These are phyloP conservation scores for human DNA, from an alignment of 2,113 vertebrate genomes.

Conservation along the genomic window GRCh38 chr2:96540001-96540500, in stretches of 20 bases:
- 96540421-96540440: background rate
- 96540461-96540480: background rate
- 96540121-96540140: background rate
- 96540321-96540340: background rate
- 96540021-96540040: background rate
- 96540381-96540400: background rate
- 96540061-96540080: background rate
- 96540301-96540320: background rate
- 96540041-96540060: background rate
- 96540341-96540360: background rate
- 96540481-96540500: background rate
- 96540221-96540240: background rate
- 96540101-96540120: background rate
- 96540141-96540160: background rate
- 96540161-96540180: background rate
- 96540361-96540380: background rate
- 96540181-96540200: background rate
- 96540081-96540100: background rate
- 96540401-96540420: background rate
- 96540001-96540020: background rate
- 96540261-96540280: background rate
- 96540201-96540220: background rate
- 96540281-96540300: background rate
- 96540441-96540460: background rate
- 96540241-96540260: background rate